Percentiles rank a stretch among this genome's conserved stretches.
These are phyloP conservation scores for Diogma glabrata DNA, from an alignment of 2,888 invertebrate genomes.

Conservation along the genomic window DNA sequence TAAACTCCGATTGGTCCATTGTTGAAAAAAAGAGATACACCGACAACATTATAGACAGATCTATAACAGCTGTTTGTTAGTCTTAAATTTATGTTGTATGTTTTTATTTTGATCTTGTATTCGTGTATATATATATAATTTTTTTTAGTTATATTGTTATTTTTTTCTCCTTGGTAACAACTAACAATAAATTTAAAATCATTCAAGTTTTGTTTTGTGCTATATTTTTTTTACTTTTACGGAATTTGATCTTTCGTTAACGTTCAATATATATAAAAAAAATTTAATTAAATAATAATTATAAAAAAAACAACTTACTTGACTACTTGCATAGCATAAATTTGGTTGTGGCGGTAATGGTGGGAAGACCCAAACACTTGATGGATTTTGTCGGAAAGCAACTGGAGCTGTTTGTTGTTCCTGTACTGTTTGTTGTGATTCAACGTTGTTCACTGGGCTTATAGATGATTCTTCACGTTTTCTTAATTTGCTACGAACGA, in stretches of 20 bases:
- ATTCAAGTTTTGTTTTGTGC: neutral
- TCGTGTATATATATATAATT: too few species aligned
- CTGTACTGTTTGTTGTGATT: slow-evolving; percentile 44
- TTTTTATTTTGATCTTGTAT: too few species aligned
- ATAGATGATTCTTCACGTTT: slow-evolving; percentile 71
- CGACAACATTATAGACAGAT: too few species aligned
- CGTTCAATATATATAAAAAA: neutral
- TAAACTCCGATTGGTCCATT: too few species aligned
- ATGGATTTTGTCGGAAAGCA: slow-evolving; percentile 53
- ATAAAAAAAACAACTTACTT: slow-evolving; percentile 46
- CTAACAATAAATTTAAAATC: slow-evolving; percentile 1
- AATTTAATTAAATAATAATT: neutral
- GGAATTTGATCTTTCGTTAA: too few species aligned
- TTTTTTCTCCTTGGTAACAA: neutral
- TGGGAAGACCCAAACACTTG: slow-evolving; percentile 65
- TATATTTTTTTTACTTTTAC: neutral
- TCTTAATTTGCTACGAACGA: slow-evolving; percentile 82
- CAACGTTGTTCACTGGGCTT: slow-evolving; percentile 54
- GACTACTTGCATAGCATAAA: slow-evolving; percentile 53
- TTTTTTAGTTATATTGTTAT: neutral
- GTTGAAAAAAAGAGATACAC: too few species aligned
- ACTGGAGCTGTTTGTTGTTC: slow-evolving; percentile 37
- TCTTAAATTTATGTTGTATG: too few species aligned
- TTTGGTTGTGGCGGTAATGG: slow-evolving; percentile 68
- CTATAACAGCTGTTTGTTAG: too few species aligned